Percentiles rank a stretch among this genome's conserved stretches.
phyloP scores from a whole-genome alignment of 2,888 invertebrate genomes.

The Acanthacorydalis orientalis region DNA sequence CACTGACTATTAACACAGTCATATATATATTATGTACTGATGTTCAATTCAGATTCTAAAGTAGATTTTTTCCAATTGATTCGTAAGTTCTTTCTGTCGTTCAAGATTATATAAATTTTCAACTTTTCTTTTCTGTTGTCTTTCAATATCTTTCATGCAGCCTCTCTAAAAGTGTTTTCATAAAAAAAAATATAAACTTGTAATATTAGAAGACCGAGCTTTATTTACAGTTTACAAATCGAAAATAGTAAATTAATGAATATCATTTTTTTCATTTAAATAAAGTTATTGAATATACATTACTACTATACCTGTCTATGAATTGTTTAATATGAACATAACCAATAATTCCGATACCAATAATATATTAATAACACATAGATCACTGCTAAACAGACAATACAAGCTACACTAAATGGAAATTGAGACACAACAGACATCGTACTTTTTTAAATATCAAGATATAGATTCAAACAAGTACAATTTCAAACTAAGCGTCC shows the following conservation, averaged over 20 bases:
- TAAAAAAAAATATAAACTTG: background rate
- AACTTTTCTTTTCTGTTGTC: background rate
- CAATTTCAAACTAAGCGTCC: background rate
- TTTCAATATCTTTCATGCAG: background rate
- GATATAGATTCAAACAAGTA: too few relatives aligned
- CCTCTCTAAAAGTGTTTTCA: background rate
- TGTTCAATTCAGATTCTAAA: too few relatives aligned
- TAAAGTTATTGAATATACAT: too few relatives aligned
- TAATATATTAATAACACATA: too few relatives aligned
- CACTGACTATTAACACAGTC: too few relatives aligned
- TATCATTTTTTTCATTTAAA: background rate
- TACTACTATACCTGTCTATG: background rate
- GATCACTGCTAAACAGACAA: too few relatives aligned
- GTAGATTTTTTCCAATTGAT: constrained; percentile 5
- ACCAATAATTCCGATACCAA: background rate
- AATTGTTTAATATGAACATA: background rate
- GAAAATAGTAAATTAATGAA: too few relatives aligned
- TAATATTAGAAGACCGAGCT: too few relatives aligned
- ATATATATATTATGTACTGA: too few relatives aligned
- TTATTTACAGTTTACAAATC: too few relatives aligned
- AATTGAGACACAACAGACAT: background rate
- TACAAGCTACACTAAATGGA: background rate
- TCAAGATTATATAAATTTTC: background rate
- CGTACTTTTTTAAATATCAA: too few relatives aligned
- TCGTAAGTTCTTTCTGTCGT: constrained; percentile 4